A percentile compares a stretch with the other conserved stretches of the same genome.
Conservation (phyloP, 2,888 invertebrate genomes). For the Protophormia terraenovae region DNA sequence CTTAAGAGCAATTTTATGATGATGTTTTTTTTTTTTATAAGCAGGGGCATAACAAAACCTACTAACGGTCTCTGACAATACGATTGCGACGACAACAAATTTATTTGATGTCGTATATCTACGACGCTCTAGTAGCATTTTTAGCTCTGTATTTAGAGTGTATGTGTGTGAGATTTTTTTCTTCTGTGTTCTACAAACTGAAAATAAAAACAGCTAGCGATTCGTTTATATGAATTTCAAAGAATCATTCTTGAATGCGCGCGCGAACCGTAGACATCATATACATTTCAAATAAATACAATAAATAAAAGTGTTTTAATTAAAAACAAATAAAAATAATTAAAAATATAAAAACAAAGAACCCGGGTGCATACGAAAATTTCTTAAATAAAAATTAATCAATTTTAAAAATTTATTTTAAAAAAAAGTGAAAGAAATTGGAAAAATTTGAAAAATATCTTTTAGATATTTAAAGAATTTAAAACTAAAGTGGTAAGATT, state of each 20-base stretch:
- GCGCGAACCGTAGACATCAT: conserved; percentile 78
- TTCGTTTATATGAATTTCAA: conserved; percentile 54
- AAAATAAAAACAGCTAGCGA: conserved; percentile 49
- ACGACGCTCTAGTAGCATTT: conserved; percentile 13
- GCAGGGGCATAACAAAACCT: conserved; percentile 7
- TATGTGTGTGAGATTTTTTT: neutral
- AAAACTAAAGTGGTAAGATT: neutral
- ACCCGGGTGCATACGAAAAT: conserved; percentile 47
- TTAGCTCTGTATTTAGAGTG: no score
- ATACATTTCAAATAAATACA: conserved; percentile 52
- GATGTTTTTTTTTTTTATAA: no score
- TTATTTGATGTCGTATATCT: neutral
- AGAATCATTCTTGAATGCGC: conserved; percentile 81
- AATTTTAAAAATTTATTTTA: neutral
- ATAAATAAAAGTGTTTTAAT: conserved; percentile 12
- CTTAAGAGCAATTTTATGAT: no score
- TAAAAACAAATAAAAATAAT: conserved; percentile 21
- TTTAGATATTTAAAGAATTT: neutral
- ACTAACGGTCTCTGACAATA: conserved; percentile 39
- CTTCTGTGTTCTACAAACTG: neutral
- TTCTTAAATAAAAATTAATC: neutral
- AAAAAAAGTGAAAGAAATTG: neutral
- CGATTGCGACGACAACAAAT: conserved; percentile 22
- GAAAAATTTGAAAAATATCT: neutral
- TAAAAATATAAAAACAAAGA: neutral